These are phyloP conservation scores for Drosophila peninsularis DNA, from an alignment of 2,888 invertebrate species.

Conservation along the genomic window DNA sequence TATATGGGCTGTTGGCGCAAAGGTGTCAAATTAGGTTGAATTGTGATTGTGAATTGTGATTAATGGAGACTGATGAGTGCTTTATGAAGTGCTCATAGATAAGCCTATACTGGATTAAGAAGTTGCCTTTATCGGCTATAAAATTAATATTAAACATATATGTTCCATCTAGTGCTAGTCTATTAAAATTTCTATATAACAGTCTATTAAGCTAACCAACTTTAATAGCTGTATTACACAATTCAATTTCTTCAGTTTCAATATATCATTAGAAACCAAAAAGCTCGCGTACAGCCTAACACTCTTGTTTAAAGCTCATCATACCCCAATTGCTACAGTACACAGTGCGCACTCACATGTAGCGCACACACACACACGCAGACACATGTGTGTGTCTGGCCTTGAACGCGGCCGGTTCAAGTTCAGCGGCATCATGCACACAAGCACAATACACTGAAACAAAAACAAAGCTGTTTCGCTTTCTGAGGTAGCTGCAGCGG, in stretches of 20 bases:
- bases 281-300: background rate
- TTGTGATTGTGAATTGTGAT: background rate
- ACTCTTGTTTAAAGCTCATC: background rate
- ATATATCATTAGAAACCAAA: background rate
- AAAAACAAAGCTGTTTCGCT: slow-evolving; percentile 64
- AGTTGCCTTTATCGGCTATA: no score
- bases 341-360: slow-evolving; percentile 44
- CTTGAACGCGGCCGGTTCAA: slow-evolving; percentile 78
- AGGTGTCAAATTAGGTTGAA: background rate
- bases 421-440: slow-evolving; percentile 69
- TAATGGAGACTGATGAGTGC: background rate
- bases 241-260: background rate
- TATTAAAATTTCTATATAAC: background rate
- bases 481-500: slow-evolving; percentile 44
- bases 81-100: background rate
- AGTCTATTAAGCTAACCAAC: background rate
- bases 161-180: no score
- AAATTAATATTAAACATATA: no score
- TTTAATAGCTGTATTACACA: background rate
- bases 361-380: background rate
- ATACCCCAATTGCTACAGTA: slow-evolving; percentile 24
- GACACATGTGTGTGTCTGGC: slow-evolving; percentile 46
- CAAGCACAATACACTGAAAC: slow-evolving; percentile 26
- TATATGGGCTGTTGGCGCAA: background rate
- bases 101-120: no score